Evolutionary conservation across 1,140 invertebrate genomes (phyloP).

Genomic region (Drosophila sp.): DNA sequence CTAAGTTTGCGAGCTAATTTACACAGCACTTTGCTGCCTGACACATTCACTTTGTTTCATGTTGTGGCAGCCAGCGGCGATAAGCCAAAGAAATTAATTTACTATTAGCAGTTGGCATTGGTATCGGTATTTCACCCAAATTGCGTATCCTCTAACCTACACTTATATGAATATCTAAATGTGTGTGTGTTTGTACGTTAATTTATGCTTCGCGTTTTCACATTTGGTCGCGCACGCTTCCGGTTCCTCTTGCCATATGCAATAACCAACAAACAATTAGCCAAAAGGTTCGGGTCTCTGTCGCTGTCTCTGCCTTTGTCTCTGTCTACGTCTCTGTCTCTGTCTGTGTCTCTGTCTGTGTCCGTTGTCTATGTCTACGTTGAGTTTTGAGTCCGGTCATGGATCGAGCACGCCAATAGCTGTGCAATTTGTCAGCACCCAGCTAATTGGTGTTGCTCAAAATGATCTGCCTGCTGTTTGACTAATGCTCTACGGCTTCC

Average conservation of each 20-base stretch:
- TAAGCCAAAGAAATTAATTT: constrained; percentile 77
- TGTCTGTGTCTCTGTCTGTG: constrained; percentile 2
- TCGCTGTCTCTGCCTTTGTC: constrained; percentile 1
- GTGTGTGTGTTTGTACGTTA: constrained; percentile 45
- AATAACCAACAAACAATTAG: constrained; percentile 41
- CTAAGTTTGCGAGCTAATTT: constrained; percentile 72
- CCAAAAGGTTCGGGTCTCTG: constrained; percentile 13
- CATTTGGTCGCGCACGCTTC: constrained; percentile 78
- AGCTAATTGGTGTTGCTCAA: constrained; percentile 75
- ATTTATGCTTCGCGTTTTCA: constrained; percentile 80
- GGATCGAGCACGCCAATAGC: constrained; percentile 62
- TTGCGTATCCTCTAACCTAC: constrained; percentile 35
- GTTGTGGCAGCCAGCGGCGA: constrained; percentile 55
- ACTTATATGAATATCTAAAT: neutral
- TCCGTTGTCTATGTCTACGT: constrained; percentile 14
- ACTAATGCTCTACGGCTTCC: constrained; percentile 73
- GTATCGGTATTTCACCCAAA: constrained; percentile 65
- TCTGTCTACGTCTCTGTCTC: neutral
- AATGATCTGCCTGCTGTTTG: constrained; percentile 71
- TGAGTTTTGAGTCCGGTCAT: constrained; percentile 3
- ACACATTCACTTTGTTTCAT: constrained; percentile 65
- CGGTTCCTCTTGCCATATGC: constrained; percentile 54
- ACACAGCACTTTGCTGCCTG: constrained; percentile 79
- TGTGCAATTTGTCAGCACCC: constrained; percentile 81
- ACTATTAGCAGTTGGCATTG: constrained; percentile 68